Evolutionary conservation across 1,140 invertebrate species (phyloP).

Genomic region (Zelostemma sp.): DNA sequence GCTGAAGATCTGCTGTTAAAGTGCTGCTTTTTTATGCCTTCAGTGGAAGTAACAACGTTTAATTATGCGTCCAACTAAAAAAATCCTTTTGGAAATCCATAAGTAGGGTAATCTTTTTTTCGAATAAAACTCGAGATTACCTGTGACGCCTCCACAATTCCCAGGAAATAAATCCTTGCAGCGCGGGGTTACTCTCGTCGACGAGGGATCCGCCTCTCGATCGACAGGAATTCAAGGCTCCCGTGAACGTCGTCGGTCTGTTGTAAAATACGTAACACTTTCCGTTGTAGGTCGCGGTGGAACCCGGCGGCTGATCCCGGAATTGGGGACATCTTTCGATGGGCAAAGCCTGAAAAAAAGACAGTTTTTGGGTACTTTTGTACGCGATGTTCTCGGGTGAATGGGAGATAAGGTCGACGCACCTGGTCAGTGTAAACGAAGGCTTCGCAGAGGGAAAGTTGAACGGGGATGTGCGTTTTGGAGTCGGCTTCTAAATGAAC

Average conservation of each 20-base stretch:
- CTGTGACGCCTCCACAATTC: conserved; percentile 91
- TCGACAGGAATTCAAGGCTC: conserved; percentile 85
- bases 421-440: conserved; percentile 96
- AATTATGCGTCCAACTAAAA: not conserved
- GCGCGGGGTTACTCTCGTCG: conserved; percentile 92
- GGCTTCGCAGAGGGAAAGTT: conserved; percentile 93
- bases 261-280: conserved; percentile 98
- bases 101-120: no score
- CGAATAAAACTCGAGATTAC: conserved; percentile 66
- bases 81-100: no score
- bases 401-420: conserved; percentile 35
- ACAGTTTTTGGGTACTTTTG: not conserved
- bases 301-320: conserved; percentile 90
- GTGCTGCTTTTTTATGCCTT: no score
- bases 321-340: conserved; percentile 95
- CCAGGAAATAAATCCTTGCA: conserved; percentile 95
- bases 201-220: conserved; percentile 84
- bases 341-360: conserved; percentile 77
- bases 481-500: conserved; percentile 84
- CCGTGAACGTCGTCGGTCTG: conserved; percentile 83
- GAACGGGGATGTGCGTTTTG: conserved; percentile 71
- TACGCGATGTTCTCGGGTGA: conserved; percentile 2
- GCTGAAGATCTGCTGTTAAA: not conserved
- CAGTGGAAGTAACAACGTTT: no score
- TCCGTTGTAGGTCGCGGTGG: conserved; percentile 93